Evolutionary conservation across 2,888 invertebrate genomes (phyloP).

Genomic region (Drosophila kambysellisi): DNA sequence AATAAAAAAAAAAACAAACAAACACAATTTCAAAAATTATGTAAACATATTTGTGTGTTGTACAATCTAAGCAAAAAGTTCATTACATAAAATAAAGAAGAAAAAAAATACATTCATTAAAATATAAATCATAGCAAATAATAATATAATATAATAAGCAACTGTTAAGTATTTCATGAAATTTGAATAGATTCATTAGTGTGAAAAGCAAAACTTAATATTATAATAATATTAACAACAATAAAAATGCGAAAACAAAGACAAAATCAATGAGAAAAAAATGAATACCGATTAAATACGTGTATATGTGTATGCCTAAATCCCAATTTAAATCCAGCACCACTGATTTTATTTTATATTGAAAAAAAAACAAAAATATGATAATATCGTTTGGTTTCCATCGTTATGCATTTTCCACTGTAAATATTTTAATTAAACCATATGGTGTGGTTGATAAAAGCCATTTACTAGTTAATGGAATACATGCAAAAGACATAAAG

Average conservation of each 20-base stretch:
- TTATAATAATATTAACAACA: constrained; percentile 35
- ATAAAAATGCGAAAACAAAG: constrained; percentile 26
- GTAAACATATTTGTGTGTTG: constrained; percentile 54
- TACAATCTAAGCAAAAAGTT: constrained; percentile 23
- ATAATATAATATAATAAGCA: constrained; percentile 28
- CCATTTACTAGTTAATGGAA: constrained; percentile 63
- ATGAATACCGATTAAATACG: constrained; percentile 31
- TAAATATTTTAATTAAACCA: constrained; percentile 75
- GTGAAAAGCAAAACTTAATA: constrained; percentile 50
- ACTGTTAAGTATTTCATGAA: constrained; percentile 64
- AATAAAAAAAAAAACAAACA: neutral
- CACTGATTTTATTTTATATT: constrained; percentile 32
- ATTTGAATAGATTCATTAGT: constrained; percentile 73
- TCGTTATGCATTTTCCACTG: constrained; percentile 77
- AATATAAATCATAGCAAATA: constrained; percentile 35
- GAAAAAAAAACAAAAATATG: constrained; percentile 12
- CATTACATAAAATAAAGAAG: neutral
- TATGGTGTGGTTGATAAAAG: constrained; percentile 55
- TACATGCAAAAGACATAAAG: constrained; percentile 45
- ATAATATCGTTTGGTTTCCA: constrained; percentile 60
- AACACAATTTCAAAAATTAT: constrained; percentile 18
- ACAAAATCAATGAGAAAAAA: constrained; percentile 32
- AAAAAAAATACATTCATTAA: constrained; percentile 43
- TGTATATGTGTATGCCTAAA: constrained; percentile 60
- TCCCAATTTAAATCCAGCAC: constrained; percentile 32